Evolutionary conservation across 2,797 vertebrate species (phyloP).

Genomic region (Thunnus albacares): DNA sequence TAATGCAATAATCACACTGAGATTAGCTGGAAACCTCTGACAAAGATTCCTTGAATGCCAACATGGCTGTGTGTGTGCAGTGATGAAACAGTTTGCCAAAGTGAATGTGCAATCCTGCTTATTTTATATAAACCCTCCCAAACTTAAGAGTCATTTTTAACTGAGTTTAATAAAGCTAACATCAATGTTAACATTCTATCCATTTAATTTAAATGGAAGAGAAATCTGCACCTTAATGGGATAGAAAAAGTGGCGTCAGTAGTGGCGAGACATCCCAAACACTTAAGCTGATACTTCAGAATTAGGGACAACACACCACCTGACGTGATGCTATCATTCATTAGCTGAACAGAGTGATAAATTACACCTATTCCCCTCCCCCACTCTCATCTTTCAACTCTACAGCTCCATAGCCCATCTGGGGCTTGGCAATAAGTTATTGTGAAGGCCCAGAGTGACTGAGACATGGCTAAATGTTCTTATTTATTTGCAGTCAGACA

Average conservation of each 20-base stretch:
- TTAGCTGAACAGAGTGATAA: conserved; percentile 74
- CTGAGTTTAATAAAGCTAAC: conserved; percentile 51
- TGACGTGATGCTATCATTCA: conserved; percentile 74
- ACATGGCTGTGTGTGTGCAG: not conserved
- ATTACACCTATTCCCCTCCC: conserved; percentile 71
- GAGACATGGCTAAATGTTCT: conserved; percentile 79
- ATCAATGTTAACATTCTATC: conserved; percentile 38
- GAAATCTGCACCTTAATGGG: conserved; percentile 53
- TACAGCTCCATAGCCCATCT: conserved; percentile 77
- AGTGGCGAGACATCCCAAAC: conserved; percentile 50
- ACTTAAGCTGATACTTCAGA: conserved; percentile 60
- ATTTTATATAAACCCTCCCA: conserved; percentile 34
- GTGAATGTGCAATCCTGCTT: conserved; percentile 13
- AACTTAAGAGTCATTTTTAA: conserved; percentile 32
- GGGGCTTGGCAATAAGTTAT: conserved; percentile 76
- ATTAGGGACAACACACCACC: conserved; percentile 57
- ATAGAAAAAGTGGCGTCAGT: conserved; percentile 40
- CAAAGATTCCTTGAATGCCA: conserved; percentile 54
- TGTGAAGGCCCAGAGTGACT: conserved; percentile 74
- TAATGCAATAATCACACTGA: conserved; percentile 77
- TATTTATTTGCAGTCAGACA: conserved; percentile 79
- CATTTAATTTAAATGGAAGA: conserved; percentile 39
- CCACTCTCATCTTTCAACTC: conserved; percentile 69
- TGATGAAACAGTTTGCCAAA: conserved; percentile 25
- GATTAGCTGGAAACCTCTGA: conserved; percentile 67